These are phyloP conservation scores for Eptesicus fuscus DNA, from an alignment of 2,113 vertebrate genomes.

Conservation along the genomic window DNA sequence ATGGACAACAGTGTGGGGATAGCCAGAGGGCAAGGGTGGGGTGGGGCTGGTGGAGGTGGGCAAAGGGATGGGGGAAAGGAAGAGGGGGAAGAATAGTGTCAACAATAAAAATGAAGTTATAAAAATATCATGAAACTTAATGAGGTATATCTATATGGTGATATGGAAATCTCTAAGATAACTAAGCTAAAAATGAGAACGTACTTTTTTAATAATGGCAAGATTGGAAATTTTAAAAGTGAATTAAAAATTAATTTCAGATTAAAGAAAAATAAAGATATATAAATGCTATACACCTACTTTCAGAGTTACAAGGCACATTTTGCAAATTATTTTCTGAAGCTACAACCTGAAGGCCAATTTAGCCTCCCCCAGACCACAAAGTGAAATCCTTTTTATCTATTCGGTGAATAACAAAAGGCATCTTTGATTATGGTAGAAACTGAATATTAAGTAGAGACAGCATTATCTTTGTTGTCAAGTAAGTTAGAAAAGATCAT, in stretches of 20 bases:
- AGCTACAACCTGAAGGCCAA: not conserved
- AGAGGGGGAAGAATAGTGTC: not conserved
- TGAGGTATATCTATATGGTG: not conserved
- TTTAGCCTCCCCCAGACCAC: not conserved
- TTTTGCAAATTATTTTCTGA: not conserved
- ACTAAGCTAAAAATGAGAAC: not conserved
- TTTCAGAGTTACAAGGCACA: not conserved
- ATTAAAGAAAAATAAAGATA: not conserved
- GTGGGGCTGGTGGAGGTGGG: not conserved
- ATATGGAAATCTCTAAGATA: not conserved
- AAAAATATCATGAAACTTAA: not conserved
- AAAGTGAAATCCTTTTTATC: not conserved
- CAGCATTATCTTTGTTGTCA: not conserved
- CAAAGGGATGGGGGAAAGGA: not conserved
- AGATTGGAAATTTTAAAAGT: not conserved
- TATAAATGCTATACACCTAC: not conserved
- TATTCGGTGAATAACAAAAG: not conserved
- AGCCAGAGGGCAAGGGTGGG: no score
- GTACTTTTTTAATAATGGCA: not conserved
- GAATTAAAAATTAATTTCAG: not conserved
- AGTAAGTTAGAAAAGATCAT: constrained; percentile 40
- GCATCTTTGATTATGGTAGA: not conserved
- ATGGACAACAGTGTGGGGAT: not conserved
- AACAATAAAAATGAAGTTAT: not conserved
- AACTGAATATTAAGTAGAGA: not conserved